Base-by-base conservation (phyloP, 2,797 vertebrate genomes). In the Esox masquinongy region DNA sequence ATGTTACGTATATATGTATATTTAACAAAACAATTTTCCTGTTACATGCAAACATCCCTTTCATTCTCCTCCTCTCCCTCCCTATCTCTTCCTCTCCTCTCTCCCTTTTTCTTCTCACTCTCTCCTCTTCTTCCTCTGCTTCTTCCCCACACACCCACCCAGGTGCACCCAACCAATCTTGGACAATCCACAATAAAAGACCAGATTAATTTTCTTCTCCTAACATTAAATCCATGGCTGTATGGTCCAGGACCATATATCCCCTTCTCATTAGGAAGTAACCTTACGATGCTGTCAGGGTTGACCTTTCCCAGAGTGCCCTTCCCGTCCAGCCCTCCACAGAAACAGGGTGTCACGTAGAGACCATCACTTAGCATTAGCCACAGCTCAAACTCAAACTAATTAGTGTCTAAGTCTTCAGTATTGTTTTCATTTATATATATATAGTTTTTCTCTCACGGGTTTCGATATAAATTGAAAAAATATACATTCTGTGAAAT, bases 291-390 rank as follows among this genome's bases (percentile, higher is more conserved):
- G 76, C 84, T 90, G 89, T 90, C 90, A 90, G 77, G 75, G 76
- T 63, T 92, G 91, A 92, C 93, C 92, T 94, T 93, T 90, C 85
- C 81, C 86, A 82, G 79, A 15, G 43, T 2, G 31, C 14, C 4
- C 12, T 26, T 3, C 19, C 8, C 7, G 14, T 9, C 19, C 14
- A 5, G 29, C 68, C 72, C 61, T 64, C 68, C 71, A 70, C 67
- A 70, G 39, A 5, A 74, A 63, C 70, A 67, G 73, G 73, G 82
- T 85, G 80, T 73, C 82, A 80, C 79, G 73, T 76, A 83, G 59
- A 47, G 9, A 47, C 82, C 78, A 77, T 83, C 74, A 79, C 80
- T 70, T 78, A 59, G 76, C 76, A 61, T 82, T 80, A 74, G 34
- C 73, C 80, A 73, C 74, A 79, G 79, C 56, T 61, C 77, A 76